Percentiles rank a stretch among this genome's conserved stretches.
Conservation (phyloP, 2,888 invertebrate species). For the Lycia hirtaria region DNA sequence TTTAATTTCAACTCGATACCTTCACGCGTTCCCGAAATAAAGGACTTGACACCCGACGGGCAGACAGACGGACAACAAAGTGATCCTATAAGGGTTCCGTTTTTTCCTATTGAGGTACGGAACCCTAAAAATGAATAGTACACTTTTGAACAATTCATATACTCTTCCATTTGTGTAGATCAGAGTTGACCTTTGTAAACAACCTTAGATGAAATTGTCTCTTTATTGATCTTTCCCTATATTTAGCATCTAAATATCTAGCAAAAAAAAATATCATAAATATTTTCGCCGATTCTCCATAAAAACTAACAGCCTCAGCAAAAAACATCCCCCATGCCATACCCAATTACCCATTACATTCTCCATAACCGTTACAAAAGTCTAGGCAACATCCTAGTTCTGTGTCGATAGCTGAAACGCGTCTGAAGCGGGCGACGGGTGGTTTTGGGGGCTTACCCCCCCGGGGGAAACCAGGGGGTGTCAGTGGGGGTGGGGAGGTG, state of each 20-base stretch:
- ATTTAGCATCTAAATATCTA: not conserved
- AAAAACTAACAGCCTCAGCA: conserved; percentile 7
- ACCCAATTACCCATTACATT: conserved; percentile 27
- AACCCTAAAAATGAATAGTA: too few relatives aligned
- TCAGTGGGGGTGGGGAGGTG: conserved; percentile 50
- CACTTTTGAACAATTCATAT: too few relatives aligned
- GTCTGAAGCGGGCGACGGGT: conserved; percentile 43
- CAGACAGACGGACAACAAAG: too few relatives aligned
- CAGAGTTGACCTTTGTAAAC: too few relatives aligned
- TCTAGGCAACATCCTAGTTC: conserved; percentile 56
- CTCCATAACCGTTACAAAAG: conserved; percentile 49
- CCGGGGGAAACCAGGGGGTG: conserved; percentile 41
- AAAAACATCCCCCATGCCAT: conserved; percentile 29
- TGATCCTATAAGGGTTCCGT: too few relatives aligned
- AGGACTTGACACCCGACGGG: too few relatives aligned
- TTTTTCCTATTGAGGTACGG: too few relatives aligned
- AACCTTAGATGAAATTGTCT: too few relatives aligned
- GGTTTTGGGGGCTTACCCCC: conserved; percentile 42
- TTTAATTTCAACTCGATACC: too few relatives aligned
- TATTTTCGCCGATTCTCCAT: conserved; percentile 3
- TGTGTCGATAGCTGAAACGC: conserved; percentile 55
- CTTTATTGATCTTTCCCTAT: too few relatives aligned
- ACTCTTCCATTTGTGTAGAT: too few relatives aligned
- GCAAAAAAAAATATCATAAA: not conserved
- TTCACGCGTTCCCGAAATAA: too few relatives aligned